A percentile compares a stretch with the other conserved stretches of the same genome.
phyloP scores from a whole-genome alignment of 2,797 vertebrate species.

The Perodicticus potto region DNA sequence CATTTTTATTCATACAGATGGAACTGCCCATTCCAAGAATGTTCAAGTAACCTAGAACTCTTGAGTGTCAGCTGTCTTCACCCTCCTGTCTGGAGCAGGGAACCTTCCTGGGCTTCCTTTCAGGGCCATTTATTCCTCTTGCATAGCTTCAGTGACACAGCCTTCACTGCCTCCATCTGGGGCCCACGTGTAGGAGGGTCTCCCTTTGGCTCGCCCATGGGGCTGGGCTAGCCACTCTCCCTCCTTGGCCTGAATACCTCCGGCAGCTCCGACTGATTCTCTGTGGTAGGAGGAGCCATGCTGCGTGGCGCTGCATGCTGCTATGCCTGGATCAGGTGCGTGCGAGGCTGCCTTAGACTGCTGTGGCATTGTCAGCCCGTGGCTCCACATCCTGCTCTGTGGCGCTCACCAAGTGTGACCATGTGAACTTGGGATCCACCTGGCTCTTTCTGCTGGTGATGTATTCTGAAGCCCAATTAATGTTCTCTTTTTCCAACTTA shows the following conservation, averaged over 20 bases:
- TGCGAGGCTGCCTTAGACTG: background rate
- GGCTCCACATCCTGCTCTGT: slow-evolving; percentile 69
- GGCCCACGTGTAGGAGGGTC: no score
- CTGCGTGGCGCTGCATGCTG: background rate
- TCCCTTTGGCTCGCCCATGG: background rate
- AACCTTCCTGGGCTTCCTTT: background rate
- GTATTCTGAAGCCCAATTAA: slow-evolving; percentile 78
- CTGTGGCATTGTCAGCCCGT: background rate
- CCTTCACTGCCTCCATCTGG: background rate
- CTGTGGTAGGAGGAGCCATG: background rate
- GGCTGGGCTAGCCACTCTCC: background rate
- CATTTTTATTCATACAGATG: background rate
- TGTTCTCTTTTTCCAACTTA: slow-evolving; percentile 84
- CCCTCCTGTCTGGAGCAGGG: background rate
- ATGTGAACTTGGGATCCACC: slow-evolving; percentile 67
- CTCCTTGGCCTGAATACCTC: background rate
- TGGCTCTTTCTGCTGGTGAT: slow-evolving; percentile 62
- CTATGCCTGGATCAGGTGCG: fast-evolving
- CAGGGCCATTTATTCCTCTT: background rate
- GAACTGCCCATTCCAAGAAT: background rate
- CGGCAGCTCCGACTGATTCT: background rate
- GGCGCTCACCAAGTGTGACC: slow-evolving; percentile 78
- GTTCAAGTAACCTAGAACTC: background rate
- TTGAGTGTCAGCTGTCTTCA: background rate
- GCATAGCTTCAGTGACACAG: background rate